Base-by-base conservation (phyloP, 1,140 invertebrate species). In the Drosophila bocqueti region DNA sequence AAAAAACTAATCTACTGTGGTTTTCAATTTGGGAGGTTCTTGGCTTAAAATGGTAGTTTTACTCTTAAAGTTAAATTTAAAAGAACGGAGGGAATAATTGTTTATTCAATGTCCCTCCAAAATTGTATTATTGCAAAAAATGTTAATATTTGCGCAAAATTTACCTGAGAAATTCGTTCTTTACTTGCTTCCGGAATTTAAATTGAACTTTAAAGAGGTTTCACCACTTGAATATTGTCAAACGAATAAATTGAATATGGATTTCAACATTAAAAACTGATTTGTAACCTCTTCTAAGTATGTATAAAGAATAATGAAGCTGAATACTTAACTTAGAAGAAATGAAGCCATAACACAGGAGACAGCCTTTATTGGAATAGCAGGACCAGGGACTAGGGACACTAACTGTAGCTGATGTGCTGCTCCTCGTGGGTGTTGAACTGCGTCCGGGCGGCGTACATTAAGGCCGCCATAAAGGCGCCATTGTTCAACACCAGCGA, bases 401-500 rank as follows among this genome's bases (percentile, higher is more conserved):
- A 47, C 38, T 89, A 89, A 58, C 84, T 87, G 50, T 87, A 87
- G 81, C 72, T 86, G 16, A 86, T 86, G 46, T 86, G 83, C 60
- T 90, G 85, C 29, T 78, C 75, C 74, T 78, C 77, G 31, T 89
- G 91, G 67, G 58, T 92, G 58, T 75, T 91, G 38, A 76, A 83
- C 69, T 58, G 91, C 47, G 57, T 90, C 31, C 75, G 79, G 24
- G 64, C 76, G 0, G 92, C 92, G 31, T 93, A 93, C 49, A 93
- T 69, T 18, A 93, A 42, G 29, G 92, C 92, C 1, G 92, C 91
- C 65, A 93, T 69, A 26, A 93, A 90, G 31, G 92, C 92, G 24
- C 91, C 91, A 61, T 93, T 93, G 59, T 93, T 93, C 82, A 93
- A 78, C 10, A 93, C 64, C 29, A 92, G 79, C 11, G 92, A 83